phyloP scores from a whole-genome alignment of 2,888 invertebrate species.

The Chorisops tibialis region DNA sequence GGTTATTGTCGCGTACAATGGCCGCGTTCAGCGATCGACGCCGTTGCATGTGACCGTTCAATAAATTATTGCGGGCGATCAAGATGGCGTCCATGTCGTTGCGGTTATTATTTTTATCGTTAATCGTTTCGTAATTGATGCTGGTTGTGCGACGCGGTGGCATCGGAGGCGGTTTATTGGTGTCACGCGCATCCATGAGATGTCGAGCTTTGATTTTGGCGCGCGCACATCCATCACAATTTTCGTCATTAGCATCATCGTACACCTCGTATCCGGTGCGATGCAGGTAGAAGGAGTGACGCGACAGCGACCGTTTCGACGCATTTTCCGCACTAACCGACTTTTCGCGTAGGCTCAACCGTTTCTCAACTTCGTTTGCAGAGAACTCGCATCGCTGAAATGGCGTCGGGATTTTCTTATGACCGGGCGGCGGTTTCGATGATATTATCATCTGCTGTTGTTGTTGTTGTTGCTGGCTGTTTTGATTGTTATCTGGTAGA shows the following conservation, averaged over 20 bases:
- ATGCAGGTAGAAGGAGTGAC: constrained; percentile 33
- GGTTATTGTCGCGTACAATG: constrained; percentile 31
- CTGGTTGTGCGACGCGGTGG: not conserved
- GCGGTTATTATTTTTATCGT: constrained; percentile 8
- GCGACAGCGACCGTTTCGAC: constrained; percentile 23
- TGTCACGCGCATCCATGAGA: constrained; percentile 25
- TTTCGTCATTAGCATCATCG: constrained; percentile 22
- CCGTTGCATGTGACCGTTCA: constrained; percentile 17
- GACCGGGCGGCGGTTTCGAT: not conserved
- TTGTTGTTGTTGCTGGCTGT: not conserved
- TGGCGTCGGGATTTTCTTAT: constrained; percentile 14
- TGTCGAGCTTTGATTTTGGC: constrained; percentile 30
- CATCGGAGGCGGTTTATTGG: constrained; percentile 3
- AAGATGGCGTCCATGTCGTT: constrained; percentile 15
- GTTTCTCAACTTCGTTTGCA: constrained; percentile 30
- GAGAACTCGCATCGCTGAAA: constrained; percentile 29
- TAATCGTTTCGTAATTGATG: not conserved
- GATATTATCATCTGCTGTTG: not conserved
- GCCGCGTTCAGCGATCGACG: constrained; percentile 32
- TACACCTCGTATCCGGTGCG: constrained; percentile 30
- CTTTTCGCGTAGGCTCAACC: constrained; percentile 30
- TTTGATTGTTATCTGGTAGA: constrained; percentile 8
- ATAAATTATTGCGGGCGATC: constrained; percentile 29
- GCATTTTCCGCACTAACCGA: constrained; percentile 7
- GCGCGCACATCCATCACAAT: constrained; percentile 28